Evolutionary conservation across 2,797 vertebrate species (phyloP).

Genomic region (Bucorvus abyssinicus): DNA sequence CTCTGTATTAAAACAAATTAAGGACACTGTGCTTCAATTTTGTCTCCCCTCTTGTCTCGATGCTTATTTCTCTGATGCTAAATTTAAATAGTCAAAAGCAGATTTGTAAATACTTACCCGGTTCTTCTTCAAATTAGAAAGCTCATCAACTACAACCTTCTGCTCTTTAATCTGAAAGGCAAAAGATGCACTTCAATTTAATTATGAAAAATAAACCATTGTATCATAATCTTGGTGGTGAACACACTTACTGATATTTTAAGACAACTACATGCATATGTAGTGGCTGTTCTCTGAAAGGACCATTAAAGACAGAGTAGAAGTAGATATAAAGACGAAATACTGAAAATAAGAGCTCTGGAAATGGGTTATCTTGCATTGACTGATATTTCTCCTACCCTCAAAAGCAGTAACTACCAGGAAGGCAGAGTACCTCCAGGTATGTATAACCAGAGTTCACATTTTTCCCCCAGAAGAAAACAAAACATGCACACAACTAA

Average conservation of each 20-base stretch:
- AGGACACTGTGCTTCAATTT: background rate
- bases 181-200: background rate
- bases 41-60: background rate
- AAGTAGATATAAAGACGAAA: background rate
- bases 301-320: background rate
- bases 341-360: background rate
- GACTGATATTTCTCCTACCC: background rate
- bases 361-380: background rate
- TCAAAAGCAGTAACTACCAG: background rate
- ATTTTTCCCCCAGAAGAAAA: background rate
- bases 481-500: background rate
- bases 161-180: constrained; percentile 88
- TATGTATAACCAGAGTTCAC: background rate
- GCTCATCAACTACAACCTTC: constrained; percentile 89
- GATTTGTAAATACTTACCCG: constrained; percentile 76
- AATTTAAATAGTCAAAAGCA: background rate
- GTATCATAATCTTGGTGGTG: background rate
- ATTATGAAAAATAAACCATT: background rate
- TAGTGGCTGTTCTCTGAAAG: background rate
- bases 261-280: background rate
- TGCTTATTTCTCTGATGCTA: background rate
- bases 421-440: background rate
- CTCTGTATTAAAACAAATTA: background rate
- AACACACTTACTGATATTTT: background rate
- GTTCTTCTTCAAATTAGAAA: constrained; percentile 93